Evolutionary conservation across 2,888 invertebrate genomes (phyloP), one percentile per base, ranked within the genome.

Genomic region (Eucera pruinosa): DNA sequence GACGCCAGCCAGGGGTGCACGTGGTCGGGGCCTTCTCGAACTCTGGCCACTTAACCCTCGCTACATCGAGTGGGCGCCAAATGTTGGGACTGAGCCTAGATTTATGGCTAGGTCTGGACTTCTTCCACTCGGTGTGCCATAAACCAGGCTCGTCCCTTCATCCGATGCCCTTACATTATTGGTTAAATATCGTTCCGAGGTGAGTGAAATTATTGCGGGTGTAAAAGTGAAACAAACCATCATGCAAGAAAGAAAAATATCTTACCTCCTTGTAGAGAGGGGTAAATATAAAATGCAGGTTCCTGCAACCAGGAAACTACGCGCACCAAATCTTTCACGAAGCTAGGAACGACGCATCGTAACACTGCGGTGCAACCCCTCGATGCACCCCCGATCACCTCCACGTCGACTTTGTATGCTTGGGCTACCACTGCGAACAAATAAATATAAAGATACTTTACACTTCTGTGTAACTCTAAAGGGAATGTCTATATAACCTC

Each of bases 261-360:
- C 94, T 93, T 93, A 96, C 96, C 96, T 93, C 96, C 96, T 94
- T 96, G 95, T 72, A 95, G 92, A 75, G 96, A 95, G 83, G 96
- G 96, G 90, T 96, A 96, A 87, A 96, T 95, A 93, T 95, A 95
- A 92, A 95, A 95, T 81, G 95, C 94, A 73, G 96, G 95, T 90
- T 96, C 96, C 93, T 96, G 96, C 84, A 96, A 94, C 96, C 96
- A 96, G 71, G 95, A 95, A 87, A 95, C 95, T 82, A 96, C 95
- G 90, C 95, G 94, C 86, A 96, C 95, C 92, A 95, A 93, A 93
- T 96, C 96, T 92, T 95, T 95, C 86, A 96, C 95, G 92, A 95
- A 95, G 89, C 95, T 95, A 87, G 96, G 95, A 87, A 96, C 94
- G 86, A 95, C 94, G 92, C 96, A 96, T 90, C 95, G 95, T 83